Conservation (phyloP, 2,113 vertebrate species). For the Hypomesus transpacificus region DNA sequence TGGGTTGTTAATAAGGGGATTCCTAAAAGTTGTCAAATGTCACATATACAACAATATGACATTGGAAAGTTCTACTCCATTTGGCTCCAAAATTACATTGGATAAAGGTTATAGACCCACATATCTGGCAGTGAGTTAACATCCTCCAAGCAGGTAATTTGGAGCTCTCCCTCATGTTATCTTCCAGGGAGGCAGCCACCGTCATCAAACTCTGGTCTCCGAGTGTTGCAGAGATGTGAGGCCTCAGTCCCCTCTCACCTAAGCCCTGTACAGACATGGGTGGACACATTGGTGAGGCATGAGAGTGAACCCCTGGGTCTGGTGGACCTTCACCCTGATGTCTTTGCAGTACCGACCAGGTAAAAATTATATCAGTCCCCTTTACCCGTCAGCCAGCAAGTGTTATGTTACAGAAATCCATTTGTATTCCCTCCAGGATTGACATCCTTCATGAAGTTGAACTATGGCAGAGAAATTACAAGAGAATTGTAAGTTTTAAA, state of each 20-base stretch:
- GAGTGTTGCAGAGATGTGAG: slow-evolving; percentile 73
- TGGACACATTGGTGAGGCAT: slow-evolving; percentile 71
- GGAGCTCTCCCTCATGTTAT: neutral
- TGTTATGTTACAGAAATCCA: neutral
- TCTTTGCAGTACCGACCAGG: slow-evolving; percentile 81
- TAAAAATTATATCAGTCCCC: slow-evolving; percentile 38
- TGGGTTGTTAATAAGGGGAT: too few species aligned
- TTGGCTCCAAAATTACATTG: too few species aligned
- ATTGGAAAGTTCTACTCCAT: too few species aligned
- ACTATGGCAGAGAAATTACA: slow-evolving; percentile 84
- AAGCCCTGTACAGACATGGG: slow-evolving; percentile 74
- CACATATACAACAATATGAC: too few species aligned
- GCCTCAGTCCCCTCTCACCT: slow-evolving; percentile 63
- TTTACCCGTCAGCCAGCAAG: neutral
- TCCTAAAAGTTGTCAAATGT: too few species aligned
- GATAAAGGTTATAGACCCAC: neutral
- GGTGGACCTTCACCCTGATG: slow-evolving; percentile 83
- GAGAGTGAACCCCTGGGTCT: slow-evolving; percentile 72
- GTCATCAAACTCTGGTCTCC: slow-evolving; percentile 54
- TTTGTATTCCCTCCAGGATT: slow-evolving; percentile 61
- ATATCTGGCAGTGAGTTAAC: neutral
- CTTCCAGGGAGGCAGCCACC: slow-evolving; percentile 55
- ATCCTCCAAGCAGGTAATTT: too few species aligned
- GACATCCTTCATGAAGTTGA: slow-evolving; percentile 81
- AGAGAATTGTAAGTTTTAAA: slow-evolving; percentile 80